Conservation (phyloP, 2,113 vertebrate genomes). For the Plectropomus leopardus region DNA sequence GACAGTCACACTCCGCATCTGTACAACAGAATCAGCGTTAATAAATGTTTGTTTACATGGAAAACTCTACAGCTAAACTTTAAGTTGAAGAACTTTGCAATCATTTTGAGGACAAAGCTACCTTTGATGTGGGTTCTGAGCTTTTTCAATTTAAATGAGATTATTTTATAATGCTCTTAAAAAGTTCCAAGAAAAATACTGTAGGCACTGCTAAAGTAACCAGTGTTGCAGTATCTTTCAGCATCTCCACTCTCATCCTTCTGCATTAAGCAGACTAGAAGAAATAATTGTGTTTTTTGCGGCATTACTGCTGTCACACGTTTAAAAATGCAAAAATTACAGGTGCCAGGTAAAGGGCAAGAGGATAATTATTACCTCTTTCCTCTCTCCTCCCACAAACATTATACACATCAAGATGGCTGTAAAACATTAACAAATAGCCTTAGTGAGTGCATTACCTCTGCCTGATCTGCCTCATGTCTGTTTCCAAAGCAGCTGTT, state of each 20-base stretch:
- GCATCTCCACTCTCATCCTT: conserved; percentile 3
- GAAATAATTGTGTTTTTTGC: conserved; percentile 2
- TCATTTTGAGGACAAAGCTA: conserved; percentile 2
- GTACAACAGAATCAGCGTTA: background rate
- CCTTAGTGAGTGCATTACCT: conserved; percentile 53
- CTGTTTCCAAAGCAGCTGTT: conserved; percentile 67
- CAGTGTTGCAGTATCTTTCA: background rate
- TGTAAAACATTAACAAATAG: conserved; percentile 64
- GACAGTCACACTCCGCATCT: background rate
- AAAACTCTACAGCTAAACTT: conserved; percentile 11
- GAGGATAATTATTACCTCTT: conserved; percentile 38
- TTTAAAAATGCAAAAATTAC: conserved; percentile 31
- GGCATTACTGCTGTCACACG: background rate
- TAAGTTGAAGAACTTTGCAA: conserved; percentile 17
- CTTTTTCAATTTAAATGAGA: conserved; percentile 40
- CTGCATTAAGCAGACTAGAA: background rate
- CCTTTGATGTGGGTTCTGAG: conserved; percentile 52
- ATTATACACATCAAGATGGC: conserved; percentile 59
- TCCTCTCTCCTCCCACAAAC: conserved; percentile 45
- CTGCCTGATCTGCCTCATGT: conserved; percentile 58
- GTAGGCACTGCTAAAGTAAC: background rate
- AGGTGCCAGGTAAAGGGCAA: conserved; percentile 25
- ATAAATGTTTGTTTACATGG: conserved; percentile 24
- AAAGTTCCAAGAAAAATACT: background rate
- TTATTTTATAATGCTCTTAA: conserved; percentile 37